Conservation (phyloP, 2,888 invertebrate genomes). For the Mimachlamys varia region DNA sequence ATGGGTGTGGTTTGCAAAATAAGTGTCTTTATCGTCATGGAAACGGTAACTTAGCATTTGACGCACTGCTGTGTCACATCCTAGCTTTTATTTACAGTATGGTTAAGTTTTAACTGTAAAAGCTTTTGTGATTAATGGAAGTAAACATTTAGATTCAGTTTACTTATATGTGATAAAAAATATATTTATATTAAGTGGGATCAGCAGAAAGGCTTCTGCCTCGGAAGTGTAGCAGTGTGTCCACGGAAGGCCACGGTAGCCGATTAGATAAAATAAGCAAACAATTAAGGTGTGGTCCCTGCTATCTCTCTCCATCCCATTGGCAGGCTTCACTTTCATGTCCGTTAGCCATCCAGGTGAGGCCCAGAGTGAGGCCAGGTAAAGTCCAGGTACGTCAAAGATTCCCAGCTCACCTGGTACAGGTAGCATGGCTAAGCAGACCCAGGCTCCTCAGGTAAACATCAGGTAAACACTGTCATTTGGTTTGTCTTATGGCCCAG, state of each 20-base stretch:
- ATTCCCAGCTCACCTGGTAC: conserved; percentile 44
- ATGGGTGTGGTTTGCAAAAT: not conserved
- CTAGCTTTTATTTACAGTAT: conserved; percentile 8
- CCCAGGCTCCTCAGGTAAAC: conserved; percentile 9
- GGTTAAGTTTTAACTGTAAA: not conserved
- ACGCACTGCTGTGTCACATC: conserved; percentile 14
- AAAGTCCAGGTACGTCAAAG: conserved; percentile 40
- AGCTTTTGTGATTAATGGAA: conserved; percentile 13
- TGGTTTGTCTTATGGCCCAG: conserved; percentile 3
- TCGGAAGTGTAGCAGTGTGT: not conserved
- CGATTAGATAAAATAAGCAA: conserved; percentile 31
- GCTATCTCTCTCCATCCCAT: conserved; percentile 22
- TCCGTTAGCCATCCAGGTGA: conserved; percentile 18
- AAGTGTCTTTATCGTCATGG: conserved; percentile 14
- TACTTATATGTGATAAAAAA: conserved; percentile 31
- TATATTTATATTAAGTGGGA: conserved; percentile 11
- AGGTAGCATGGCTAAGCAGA: conserved; percentile 38
- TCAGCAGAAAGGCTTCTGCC: not conserved
- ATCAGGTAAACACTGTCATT: conserved; percentile 9
- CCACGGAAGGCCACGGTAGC: not conserved
- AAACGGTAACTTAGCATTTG: not conserved
- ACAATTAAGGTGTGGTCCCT: conserved; percentile 9
- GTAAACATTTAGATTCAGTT: not conserved
- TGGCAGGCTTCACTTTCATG: not conserved
- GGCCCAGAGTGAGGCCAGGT: not conserved